Evolutionary conservation across 2,888 invertebrate genomes (phyloP).

Genomic region (Lydus trimaculatus): DNA sequence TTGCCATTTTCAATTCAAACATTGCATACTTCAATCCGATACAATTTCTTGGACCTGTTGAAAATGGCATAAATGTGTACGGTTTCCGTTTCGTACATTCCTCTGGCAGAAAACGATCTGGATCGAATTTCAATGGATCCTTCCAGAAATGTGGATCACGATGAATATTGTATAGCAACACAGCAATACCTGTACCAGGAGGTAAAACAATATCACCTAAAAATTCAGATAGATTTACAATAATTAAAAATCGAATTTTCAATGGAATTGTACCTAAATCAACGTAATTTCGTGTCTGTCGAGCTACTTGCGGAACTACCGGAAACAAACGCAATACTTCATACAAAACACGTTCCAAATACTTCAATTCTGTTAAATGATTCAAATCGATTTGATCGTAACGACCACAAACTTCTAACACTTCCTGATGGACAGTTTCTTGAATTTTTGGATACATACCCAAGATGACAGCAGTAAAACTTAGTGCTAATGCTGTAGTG

Average conservation of each 20-base stretch:
- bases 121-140: slow-evolving; percentile 64
- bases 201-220: slow-evolving; percentile 62
- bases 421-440: slow-evolving; percentile 32
- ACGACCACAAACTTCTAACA: slow-evolving; percentile 22
- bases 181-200: slow-evolving; percentile 61
- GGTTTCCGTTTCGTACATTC: slow-evolving; percentile 58
- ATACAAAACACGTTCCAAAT: slow-evolving; percentile 33
- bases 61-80: slow-evolving; percentile 61
- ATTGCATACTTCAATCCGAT: slow-evolving; percentile 54
- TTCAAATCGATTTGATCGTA: slow-evolving; percentile 14
- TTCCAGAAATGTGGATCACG: slow-evolving; percentile 63
- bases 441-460: slow-evolving; percentile 32
- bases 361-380: slow-evolving; percentile 26
- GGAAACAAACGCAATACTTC: slow-evolving; percentile 34
- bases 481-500: slow-evolving; percentile 21
- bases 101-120: slow-evolving; percentile 66
- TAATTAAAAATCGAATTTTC: neutral
- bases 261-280: no score
- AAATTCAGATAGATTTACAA: slow-evolving; percentile 29
- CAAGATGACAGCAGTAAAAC: slow-evolving; percentile 32
- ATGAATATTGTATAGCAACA: slow-evolving; percentile 61
- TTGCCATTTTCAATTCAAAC: slow-evolving; percentile 7
- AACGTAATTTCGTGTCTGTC: slow-evolving; percentile 26
- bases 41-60: slow-evolving; percentile 61
- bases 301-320: slow-evolving; percentile 19